A percentile compares a stretch with the other conserved stretches of the same genome.
Evolutionary conservation across 1,140 invertebrate genomes (phyloP).

Genomic region (Neomicropteryx cornuta): DNA sequence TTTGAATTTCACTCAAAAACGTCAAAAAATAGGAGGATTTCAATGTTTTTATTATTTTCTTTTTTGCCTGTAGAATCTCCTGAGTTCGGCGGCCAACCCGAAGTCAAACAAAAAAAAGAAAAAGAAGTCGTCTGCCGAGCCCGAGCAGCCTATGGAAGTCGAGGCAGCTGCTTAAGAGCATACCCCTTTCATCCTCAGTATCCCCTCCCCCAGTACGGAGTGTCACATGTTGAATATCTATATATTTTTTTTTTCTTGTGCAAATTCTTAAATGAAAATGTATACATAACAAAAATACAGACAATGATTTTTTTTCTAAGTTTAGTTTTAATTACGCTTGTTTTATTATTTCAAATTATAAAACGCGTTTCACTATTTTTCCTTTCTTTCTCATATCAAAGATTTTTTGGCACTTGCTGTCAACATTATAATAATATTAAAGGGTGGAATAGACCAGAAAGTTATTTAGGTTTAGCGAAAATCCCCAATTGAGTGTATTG

Average conservation of each 20-base stretch:
- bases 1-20: not conserved
- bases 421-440: too few species aligned
- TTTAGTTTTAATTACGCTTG: not conserved
- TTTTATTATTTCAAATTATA: not conserved
- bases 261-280: not conserved
- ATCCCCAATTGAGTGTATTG: too few species aligned
- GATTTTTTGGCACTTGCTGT: not conserved
- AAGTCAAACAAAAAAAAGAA: constrained; percentile 86
- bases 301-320: not conserved
- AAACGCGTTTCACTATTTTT: not conserved
- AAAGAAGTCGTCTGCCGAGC: constrained; percentile 58
- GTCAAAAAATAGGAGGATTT: not conserved
- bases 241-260: not conserved
- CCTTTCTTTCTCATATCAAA: not conserved
- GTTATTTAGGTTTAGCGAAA: too few species aligned
- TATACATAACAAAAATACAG: not conserved
- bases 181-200: constrained; percentile 2
- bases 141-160: constrained; percentile 49
- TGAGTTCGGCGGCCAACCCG: constrained; percentile 66
- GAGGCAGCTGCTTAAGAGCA: constrained; percentile 47
- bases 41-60: constrained; percentile 1
- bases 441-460: too few species aligned
- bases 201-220: not conserved
- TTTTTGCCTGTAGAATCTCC: constrained; percentile 46
- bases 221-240: not conserved